These are phyloP conservation scores for Orchesella cincta DNA, from an alignment of 1,140 invertebrate species.

Conservation along the genomic window DNA sequence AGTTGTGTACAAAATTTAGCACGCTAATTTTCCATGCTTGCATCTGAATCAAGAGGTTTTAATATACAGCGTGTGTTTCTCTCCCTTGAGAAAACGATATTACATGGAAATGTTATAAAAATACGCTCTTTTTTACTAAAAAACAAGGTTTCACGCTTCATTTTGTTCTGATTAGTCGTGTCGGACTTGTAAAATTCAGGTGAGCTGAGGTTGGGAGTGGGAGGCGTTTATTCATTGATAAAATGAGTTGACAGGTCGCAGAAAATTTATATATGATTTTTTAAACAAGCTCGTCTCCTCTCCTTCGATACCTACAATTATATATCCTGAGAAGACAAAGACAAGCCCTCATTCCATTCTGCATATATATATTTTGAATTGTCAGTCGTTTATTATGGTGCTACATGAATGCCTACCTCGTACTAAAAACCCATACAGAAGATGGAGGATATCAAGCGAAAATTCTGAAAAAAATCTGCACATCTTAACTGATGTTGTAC, in stretches of 20 bases:
- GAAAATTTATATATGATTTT: neutral
- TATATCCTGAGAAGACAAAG: neutral
- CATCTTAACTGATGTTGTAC: neutral
- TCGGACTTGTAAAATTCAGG: neutral
- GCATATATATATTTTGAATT: neutral
- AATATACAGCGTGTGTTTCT: no score
- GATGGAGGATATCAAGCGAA: constrained; percentile 15
- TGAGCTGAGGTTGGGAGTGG: neutral
- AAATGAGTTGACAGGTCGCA: neutral
- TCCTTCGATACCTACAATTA: neutral
- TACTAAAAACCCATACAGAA: neutral
- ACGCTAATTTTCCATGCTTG: no score
- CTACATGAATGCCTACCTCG: neutral
- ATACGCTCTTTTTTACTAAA: no score
- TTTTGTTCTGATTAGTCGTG: neutral
- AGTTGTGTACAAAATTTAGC: no score
- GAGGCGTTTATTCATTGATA: neutral
- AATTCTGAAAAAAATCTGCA: neutral
- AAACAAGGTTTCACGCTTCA: constrained; percentile 5
- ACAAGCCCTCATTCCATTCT: neutral
- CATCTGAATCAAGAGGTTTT: no score
- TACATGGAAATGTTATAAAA: no score
- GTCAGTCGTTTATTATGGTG: no score
- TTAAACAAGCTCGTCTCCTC: neutral
- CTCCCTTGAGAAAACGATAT: no score